Evolutionary conservation across 2,113 vertebrate species (phyloP), one percentile per base, ranked within the genome.

Genomic region (Erinaceus europaeus): DNA sequence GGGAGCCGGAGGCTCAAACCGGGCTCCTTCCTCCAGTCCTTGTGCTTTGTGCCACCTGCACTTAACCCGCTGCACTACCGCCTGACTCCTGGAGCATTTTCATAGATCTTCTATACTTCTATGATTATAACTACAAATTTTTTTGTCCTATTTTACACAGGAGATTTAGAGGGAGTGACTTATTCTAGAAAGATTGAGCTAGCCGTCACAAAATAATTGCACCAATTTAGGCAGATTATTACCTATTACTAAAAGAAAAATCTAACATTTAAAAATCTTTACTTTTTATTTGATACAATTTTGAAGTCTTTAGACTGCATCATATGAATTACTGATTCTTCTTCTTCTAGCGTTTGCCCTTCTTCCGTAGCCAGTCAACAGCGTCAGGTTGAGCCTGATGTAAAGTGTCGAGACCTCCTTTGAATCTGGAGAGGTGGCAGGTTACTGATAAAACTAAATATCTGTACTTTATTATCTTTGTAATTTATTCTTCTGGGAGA

Each of bases 151-250:
- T 90, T 34, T n/a, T 48, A 32, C n/a, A 87, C 20, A 83, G 12
- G 48, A 75, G 6, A 91, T 61, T 91, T 50, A 72, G 48, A 75
- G 9, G 36, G 61, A 65, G 6, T 55, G 5, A 81, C 50, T 88
- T 69, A 2, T 74, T 86, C 32, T 73, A 65, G 17, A 76, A 52
- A 2, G 18, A 90, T 72, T 8, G 17, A 74, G 6, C 36, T 55
- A 32, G 9, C 3, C 46, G 74, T 77, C 81, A 23, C 5, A 64
- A 86, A 40, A 90, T 55, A 81, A 84, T 78, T 9, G 1, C 0
- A 36, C 9, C 65, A 50, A 71, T 86, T 90, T 77, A 65, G 9
- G 80, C 50, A 85, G 38, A 52, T 40, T 50, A 95, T 57, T 42
- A 69, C n/a, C 81, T 86, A 61, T 20, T 78, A 55, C 7, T 61